Percentiles rank a stretch among this genome's conserved stretches.
Conservation (phyloP, 1,140 invertebrate species). For the Megathymus violae region DNA sequence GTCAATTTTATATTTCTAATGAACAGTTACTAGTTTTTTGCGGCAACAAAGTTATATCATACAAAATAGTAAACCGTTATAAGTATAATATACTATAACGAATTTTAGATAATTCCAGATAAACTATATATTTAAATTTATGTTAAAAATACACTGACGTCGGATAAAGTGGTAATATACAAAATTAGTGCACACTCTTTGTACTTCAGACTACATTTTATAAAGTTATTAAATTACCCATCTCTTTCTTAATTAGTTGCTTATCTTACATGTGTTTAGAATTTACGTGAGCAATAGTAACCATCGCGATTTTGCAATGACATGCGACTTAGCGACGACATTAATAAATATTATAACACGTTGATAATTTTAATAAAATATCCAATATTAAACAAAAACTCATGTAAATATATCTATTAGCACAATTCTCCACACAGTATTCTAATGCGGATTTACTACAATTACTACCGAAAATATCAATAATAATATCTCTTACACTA, state of each 20-base stretch:
- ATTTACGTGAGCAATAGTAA: slow-evolving; percentile 61
- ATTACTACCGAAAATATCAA: slow-evolving; percentile 27
- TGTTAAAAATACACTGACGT: slow-evolving; percentile 34
- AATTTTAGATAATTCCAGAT: slow-evolving; percentile 16
- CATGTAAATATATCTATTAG: slow-evolving; percentile 14
- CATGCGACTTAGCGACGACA: neutral
- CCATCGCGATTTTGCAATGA: slow-evolving; percentile 19
- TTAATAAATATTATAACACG: slow-evolving; percentile 5
- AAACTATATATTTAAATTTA: neutral
- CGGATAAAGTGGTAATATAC: slow-evolving; percentile 9
- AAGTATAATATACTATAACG: slow-evolving; percentile 26
- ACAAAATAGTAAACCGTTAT: neutral
- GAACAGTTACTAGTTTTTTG: slow-evolving; percentile 39
- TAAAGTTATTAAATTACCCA: slow-evolving; percentile 43
- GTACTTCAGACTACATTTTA: slow-evolving; percentile 48
- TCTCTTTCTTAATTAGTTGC: slow-evolving; percentile 14
- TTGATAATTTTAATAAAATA: slow-evolving; percentile 13
- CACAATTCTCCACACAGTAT: slow-evolving; percentile 6
- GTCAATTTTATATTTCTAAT: slow-evolving; percentile 54
- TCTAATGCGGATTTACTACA: slow-evolving; percentile 8
- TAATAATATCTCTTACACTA: slow-evolving; percentile 33
- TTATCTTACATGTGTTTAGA: slow-evolving; percentile 45
- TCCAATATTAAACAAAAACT: slow-evolving; percentile 8
- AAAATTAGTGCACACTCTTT: slow-evolving; percentile 48
- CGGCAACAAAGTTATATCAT: slow-evolving; percentile 41